Evolutionary conservation across 2,888 invertebrate species (phyloP), one percentile per base, ranked within the genome.

Genomic region (Drosophila robusta): DNA sequence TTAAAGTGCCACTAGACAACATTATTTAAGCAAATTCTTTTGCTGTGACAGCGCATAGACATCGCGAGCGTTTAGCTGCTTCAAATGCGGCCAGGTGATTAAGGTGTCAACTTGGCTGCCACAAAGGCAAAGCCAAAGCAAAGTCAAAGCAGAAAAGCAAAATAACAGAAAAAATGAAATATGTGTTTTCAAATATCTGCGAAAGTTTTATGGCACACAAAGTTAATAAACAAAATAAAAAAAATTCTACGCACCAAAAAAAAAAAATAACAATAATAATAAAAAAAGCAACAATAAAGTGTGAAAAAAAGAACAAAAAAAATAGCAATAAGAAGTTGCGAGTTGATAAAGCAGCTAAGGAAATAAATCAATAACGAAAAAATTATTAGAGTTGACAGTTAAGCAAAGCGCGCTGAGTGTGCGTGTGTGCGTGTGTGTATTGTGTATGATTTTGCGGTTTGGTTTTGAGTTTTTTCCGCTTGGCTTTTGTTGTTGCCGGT

Each of bases 281-380:
- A 56, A 56, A 26, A 49, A 49, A 52, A 26, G 26, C 16, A 47
- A 54, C 47, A 64, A 44, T 22, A 52, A 51, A 36, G 55, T 61
- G 50, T 61, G 52, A 74, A 64, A 44, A 57, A 24, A 42, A 34
- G 12, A 29, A 29, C 6, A 47, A 11, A 47, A 34, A 54, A 57
- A n/a, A 51, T 39, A 32, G 14, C 11, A 45, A 44, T 42, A 55
- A 60, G 54, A 83, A 55, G 49, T 55, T 32, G 46, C 12, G 42
- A 55, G 63, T 55, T 65, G 83, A 80, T 82, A 72, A 83, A 88
- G 54, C 78, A 80, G 75, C 87, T 80, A 83, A 88, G 74, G 71
- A 89, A 89, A 84, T 87, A 84, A 84, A 89, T 87, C 89, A 84
- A 89, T 87, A 87, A 70, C 50, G 56, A 77, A 74, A 51, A 64